Base-by-base conservation (phyloP, 2,888 invertebrate genomes). In the Morpho deidamia region DNA sequence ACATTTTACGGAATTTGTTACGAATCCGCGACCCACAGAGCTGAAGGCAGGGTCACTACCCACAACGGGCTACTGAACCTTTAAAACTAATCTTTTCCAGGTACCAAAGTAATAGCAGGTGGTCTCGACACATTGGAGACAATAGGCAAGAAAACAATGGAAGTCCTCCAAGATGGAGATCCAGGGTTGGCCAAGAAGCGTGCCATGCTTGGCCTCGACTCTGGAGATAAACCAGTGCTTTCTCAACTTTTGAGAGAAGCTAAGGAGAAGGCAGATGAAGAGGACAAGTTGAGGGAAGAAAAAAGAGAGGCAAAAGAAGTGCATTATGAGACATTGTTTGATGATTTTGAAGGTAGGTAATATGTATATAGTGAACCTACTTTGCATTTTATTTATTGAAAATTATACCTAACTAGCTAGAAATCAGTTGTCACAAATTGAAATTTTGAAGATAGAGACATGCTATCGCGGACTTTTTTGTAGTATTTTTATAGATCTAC, bases 131-230 rank as follows among this genome's bases (percentile, higher is more conserved):
- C 97, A 0, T 82, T 98, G 44, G 98, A 98, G 81, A 94, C 95
- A 0, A 95, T 98, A 62, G 98, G 98, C 7, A 97, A 97, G 77
- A 97, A 97, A 77, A 98, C 98, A 0, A 97, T 97, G 94, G 95
- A 96, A 72, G 96, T 96, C 0, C 83, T 98, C 1, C 97, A 97
- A 76, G 97, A 98, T 55, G 97, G 97, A 33, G 97, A 98, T 80
- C 97, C 97, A 0, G 95, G 97, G 0, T 81, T 97, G 11, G 95
- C 94, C 64, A 95, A 95, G 69, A 95, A 95, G 71, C 83, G 94
- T 39, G 93, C 94, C 0, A 90, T 95, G 68, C 86, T 95, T 4
- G 91, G 91, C 47, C 79, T 92, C 7, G 92, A 83, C 5, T 56
- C 81, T 1, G 79, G 92, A 4, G 91, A 93, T 35, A 93, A 92